Conservation (phyloP, 2,888 invertebrate species). For the Drosophila siamana region DNA sequence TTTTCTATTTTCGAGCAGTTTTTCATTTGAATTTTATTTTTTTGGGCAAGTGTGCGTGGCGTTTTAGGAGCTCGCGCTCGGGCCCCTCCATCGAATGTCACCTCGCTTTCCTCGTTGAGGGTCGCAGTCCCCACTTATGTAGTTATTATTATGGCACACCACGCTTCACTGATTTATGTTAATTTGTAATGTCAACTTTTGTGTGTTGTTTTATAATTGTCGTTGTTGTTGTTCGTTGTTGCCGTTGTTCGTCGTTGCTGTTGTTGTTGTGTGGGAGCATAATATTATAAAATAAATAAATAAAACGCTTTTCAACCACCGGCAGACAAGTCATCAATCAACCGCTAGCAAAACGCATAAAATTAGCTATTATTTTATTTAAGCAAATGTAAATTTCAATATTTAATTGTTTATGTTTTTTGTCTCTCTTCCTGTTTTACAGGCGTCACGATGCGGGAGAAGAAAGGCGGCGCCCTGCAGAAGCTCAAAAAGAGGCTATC, state of each 20-base stretch:
- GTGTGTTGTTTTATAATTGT: no score
- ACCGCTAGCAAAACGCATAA: conserved; percentile 1
- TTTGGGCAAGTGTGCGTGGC: conserved; percentile 36
- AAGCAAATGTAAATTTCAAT: conserved; percentile 5
- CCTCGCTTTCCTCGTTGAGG: conserved; percentile 12
- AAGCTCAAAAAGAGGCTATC: conserved; percentile 97
- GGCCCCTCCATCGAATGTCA: background rate
- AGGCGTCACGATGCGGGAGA: conserved; percentile 96
- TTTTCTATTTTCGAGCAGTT: conserved; percentile 71
- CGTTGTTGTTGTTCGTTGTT: no score
- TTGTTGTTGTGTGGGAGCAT: conserved; percentile 15
- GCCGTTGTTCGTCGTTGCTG: no score
- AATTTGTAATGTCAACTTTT: conserved; percentile 71
- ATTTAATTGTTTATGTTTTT: conserved; percentile 30
- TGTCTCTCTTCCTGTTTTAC: conserved; percentile 83
- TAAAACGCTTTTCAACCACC: background rate
- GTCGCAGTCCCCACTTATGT: conserved; percentile 44
- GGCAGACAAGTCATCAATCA: conserved; percentile 28
- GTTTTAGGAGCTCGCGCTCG: background rate
- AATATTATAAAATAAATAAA: conserved; percentile 22
- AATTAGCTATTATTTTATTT: background rate
- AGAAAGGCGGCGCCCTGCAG: conserved; percentile 96
- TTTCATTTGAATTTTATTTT: conserved; percentile 52
- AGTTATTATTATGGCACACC: conserved; percentile 77
- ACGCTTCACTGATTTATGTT: conserved; percentile 80